phyloP scores from a whole-genome alignment of 2,113 vertebrate genomes.

The Notechis scutatus region DNA sequence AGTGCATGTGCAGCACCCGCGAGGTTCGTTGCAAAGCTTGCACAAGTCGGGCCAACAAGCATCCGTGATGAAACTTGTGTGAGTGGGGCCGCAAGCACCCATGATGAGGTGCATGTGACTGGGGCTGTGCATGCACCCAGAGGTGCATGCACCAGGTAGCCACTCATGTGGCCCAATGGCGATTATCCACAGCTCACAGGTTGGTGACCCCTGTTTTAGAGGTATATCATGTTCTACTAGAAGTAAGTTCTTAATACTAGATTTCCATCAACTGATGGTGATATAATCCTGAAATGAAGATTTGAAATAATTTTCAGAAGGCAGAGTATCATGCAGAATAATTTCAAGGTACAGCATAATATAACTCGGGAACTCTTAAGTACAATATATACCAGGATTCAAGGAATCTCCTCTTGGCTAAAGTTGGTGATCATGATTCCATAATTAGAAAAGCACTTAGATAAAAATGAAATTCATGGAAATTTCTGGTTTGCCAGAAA shows the following conservation, averaged over 20 bases:
- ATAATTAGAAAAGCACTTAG: not conserved
- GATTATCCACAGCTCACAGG: too few species aligned
- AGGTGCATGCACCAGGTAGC: too few species aligned
- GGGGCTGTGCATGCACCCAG: too few species aligned
- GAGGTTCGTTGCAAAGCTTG: too few species aligned
- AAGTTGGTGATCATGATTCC: not conserved
- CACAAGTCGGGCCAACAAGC: too few species aligned
- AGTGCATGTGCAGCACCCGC: too few species aligned
- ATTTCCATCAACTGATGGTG: not conserved
- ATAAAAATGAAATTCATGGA: not conserved
- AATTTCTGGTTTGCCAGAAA: not conserved
- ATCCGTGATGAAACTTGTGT: too few species aligned
- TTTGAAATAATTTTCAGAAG: not conserved
- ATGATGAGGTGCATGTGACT: too few species aligned
- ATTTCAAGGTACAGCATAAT: not conserved
- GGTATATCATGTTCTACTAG: not conserved
- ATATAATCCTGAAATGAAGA: not conserved
- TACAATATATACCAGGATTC: not conserved
- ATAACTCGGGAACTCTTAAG: not conserved
- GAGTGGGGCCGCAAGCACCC: too few species aligned
- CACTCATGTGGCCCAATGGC: too few species aligned
- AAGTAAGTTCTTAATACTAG: not conserved
- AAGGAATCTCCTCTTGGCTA: not conserved
- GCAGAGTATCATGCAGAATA: not conserved
- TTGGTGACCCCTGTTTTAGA: not conserved